These are phyloP conservation scores for Acrobasis consociella DNA, from an alignment of 2,888 invertebrate genomes.

Conservation along the genomic window DNA sequence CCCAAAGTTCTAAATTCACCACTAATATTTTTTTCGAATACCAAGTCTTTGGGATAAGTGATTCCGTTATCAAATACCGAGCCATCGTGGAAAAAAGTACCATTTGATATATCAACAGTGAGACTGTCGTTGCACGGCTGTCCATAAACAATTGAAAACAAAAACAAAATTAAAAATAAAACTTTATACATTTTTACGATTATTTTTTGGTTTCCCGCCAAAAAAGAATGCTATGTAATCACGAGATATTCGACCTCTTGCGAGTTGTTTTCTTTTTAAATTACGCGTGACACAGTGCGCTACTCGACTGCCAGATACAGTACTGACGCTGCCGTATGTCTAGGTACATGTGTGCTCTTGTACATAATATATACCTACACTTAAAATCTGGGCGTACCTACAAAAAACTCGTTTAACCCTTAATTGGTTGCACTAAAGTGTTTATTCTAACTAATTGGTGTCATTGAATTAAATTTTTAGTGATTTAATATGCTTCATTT, in stretches of 20 bases:
- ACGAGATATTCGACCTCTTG: not conserved
- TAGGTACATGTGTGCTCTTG: not conserved
- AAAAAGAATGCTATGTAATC: not conserved
- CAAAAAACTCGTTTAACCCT: not conserved
- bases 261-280: slow-evolving; percentile 8
- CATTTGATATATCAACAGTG: slow-evolving; percentile 12
- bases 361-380: not conserved
- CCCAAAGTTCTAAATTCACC: slow-evolving; percentile 3
- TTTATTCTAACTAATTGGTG: too few relatives aligned
- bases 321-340: not conserved
- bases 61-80: slow-evolving; percentile 14
- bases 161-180: slow-evolving; percentile 8
- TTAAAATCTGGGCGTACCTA: slow-evolving; percentile 3
- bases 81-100: slow-evolving; percentile 10
- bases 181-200: slow-evolving; percentile 15
- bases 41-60: not conserved
- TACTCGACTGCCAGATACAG: slow-evolving; percentile 14
- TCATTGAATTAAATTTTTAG: too few relatives aligned
- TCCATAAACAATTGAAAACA: slow-evolving; percentile 10
- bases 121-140: slow-evolving; percentile 17
- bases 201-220: slow-evolving; percentile 16
- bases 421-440: too few relatives aligned
- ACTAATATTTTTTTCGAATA: slow-evolving; percentile 10
- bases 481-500: too few relatives aligned
- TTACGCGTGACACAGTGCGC: slow-evolving; percentile 12